Evolutionary conservation across 1,140 invertebrate species (phyloP).

Genomic region (Papilio xuthus): DNA sequence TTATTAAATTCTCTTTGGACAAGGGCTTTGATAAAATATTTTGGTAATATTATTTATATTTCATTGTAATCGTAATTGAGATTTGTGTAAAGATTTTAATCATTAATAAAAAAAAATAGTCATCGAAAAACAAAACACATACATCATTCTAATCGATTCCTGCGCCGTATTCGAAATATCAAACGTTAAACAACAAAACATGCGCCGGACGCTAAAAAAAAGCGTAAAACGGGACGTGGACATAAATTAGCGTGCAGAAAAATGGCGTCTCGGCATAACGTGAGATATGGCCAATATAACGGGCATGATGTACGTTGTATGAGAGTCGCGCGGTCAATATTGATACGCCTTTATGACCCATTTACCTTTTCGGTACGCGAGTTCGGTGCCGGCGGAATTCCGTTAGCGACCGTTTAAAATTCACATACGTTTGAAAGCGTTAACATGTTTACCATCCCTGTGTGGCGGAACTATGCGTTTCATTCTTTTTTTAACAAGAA

Average conservation of each 20-base stretch:
- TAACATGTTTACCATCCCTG: conserved; percentile 61
- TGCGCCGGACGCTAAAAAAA: conserved; percentile 44
- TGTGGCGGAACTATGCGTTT: conserved; percentile 43
- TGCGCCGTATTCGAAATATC: conserved; percentile 33
- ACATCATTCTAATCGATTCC: conserved; percentile 1
- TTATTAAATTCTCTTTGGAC: background rate
- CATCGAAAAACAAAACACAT: background rate
- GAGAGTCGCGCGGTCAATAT: conserved; percentile 71
- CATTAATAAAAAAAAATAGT: background rate
- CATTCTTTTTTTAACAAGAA: conserved; percentile 37
- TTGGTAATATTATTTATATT: background rate
- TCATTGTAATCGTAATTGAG: background rate
- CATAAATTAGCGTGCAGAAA: conserved; percentile 62
- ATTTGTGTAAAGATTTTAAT: no score
- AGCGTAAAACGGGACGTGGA: conserved; percentile 44
- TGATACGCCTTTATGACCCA: conserved; percentile 75
- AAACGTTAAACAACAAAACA: conserved; percentile 45
- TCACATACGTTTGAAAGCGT: conserved; percentile 55
- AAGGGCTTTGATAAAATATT: background rate
- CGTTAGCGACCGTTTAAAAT: conserved; percentile 62
- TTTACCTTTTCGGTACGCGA: conserved; percentile 68
- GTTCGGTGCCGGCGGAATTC: conserved; percentile 59
- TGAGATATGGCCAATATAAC: conserved; percentile 72
- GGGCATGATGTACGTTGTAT: conserved; percentile 65
- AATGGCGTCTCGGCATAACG: conserved; percentile 59